A percentile compares a stretch with the other conserved stretches of the same genome.
Conservation (phyloP, 2,888 invertebrate genomes). For the Cheilosia soror region DNA sequence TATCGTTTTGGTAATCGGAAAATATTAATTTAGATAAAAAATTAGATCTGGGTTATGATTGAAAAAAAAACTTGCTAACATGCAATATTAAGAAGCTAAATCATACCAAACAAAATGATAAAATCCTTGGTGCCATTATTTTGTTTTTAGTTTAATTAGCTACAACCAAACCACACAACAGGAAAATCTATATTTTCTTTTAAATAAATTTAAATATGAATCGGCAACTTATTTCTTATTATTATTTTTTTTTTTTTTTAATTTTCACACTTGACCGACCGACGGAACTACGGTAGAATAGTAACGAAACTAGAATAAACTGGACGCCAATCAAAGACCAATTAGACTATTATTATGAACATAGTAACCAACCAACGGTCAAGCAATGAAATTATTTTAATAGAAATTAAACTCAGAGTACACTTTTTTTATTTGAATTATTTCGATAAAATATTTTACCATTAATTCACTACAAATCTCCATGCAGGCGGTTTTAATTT, state of each 20-base stretch:
- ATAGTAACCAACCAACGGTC: neutral
- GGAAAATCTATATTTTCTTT: neutral
- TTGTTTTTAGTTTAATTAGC: neutral
- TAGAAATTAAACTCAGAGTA: constrained; percentile 13
- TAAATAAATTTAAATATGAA: neutral
- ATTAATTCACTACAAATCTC: constrained; percentile 54
- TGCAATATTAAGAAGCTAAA: neutral
- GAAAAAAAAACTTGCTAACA: constrained; percentile 47
- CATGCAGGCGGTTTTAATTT: constrained; percentile 45
- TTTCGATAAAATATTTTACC: constrained; percentile 42
- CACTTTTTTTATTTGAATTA: neutral
- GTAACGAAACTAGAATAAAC: constrained; percentile 23
- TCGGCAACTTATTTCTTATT: neutral
- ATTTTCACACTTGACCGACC: constrained; percentile 7
- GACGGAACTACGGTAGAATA: neutral
- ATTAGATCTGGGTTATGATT: constrained; percentile 3
- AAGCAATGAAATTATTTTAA: constrained; percentile 22
- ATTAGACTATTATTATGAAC: constrained; percentile 19
- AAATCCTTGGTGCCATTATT: constrained; percentile 81
- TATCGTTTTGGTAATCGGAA: no score
- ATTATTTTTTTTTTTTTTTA: neutral
- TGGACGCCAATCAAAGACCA: constrained; percentile 23
- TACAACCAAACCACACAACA: neutral
- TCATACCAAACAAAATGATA: constrained; percentile 81
- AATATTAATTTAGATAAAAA: no score